A percentile compares a stretch with the other conserved stretches of the same genome.
Conservation (phyloP, 2,113 vertebrate species). For the Clarias gariepinus region DNA sequence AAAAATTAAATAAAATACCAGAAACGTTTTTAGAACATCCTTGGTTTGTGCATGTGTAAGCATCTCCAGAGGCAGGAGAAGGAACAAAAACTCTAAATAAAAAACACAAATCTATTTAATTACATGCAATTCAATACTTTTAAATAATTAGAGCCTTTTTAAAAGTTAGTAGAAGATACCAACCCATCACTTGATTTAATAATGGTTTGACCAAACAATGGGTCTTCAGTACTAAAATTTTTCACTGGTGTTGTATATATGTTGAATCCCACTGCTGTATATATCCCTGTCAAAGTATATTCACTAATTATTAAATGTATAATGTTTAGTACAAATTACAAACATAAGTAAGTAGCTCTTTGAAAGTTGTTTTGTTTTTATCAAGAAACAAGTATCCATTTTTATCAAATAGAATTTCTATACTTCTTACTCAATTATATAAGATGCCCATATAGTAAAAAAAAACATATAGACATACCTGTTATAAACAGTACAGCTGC, state of each 20-base stretch:
- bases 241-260: constrained; percentile 43
- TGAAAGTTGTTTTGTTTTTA: background rate
- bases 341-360: background rate
- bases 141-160: background rate
- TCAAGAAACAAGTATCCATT: background rate
- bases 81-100: constrained; percentile 53
- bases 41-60: constrained; percentile 39
- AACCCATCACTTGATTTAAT: constrained; percentile 55
- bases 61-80: constrained; percentile 41
- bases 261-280: constrained; percentile 52
- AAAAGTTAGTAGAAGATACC: background rate
- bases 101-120: background rate
- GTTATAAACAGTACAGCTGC: constrained; percentile 17
- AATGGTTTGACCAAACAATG: constrained; percentile 57
- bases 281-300: constrained; percentile 45
- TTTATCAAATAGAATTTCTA: background rate
- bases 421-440: background rate
- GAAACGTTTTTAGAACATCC: background rate
- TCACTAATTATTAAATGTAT: background rate
- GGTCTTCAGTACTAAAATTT: constrained; percentile 34
- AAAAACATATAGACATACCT: constrained; percentile 7
- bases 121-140: no score
- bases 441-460: background rate
- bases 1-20: constrained; percentile 25
- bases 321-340: background rate